These are phyloP conservation scores for Echinarachnius parma DNA, from an alignment of 53 echinoderm and acorn worm species.

Conservation along the genomic window DNA sequence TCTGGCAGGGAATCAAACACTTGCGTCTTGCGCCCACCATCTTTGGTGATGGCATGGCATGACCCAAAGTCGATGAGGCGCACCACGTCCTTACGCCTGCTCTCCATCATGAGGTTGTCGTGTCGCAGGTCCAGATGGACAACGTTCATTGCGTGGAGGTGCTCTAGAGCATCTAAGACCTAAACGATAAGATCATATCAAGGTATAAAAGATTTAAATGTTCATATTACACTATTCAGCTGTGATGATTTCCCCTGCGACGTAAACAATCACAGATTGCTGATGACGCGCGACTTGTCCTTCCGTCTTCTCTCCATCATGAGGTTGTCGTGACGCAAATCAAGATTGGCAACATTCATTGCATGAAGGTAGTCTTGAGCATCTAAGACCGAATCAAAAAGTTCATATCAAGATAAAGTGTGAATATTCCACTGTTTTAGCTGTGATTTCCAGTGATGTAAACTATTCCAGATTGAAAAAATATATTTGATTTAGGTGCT, in stretches of 20 bases:
- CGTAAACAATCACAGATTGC: too few species aligned
- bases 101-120: slow-evolving; percentile 86
- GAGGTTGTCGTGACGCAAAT: slow-evolving; percentile 85
- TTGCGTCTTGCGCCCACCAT: slow-evolving; percentile 52
- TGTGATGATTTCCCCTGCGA: too few species aligned
- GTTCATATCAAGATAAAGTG: too few species aligned
- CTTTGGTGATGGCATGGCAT: slow-evolving; percentile 61
- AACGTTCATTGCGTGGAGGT: slow-evolving; percentile 66
- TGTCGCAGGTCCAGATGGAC: slow-evolving; percentile 82
- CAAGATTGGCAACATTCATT: slow-evolving; percentile 68
- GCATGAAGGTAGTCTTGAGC: slow-evolving; percentile 73
- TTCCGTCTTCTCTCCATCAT: slow-evolving; percentile 80
- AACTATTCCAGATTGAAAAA: too few species aligned
- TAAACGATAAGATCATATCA: slow-evolving; percentile 35
- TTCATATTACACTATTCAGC: too few species aligned
- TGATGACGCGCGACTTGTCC: slow-evolving; percentile 62
- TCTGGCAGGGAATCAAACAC: slow-evolving; percentile 64
- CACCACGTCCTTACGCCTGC: slow-evolving; percentile 67
- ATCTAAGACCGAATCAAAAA: slow-evolving; percentile 69
- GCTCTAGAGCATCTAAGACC: slow-evolving; percentile 73
- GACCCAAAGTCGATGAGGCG: slow-evolving; percentile 86
- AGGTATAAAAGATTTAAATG: neutral
- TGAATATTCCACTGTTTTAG: too few species aligned
- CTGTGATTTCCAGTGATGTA: too few species aligned
- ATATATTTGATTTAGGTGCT: too few species aligned